Evolutionary conservation across 2,888 invertebrate genomes (phyloP).

Genomic region (Entomobrya multifasciata): DNA sequence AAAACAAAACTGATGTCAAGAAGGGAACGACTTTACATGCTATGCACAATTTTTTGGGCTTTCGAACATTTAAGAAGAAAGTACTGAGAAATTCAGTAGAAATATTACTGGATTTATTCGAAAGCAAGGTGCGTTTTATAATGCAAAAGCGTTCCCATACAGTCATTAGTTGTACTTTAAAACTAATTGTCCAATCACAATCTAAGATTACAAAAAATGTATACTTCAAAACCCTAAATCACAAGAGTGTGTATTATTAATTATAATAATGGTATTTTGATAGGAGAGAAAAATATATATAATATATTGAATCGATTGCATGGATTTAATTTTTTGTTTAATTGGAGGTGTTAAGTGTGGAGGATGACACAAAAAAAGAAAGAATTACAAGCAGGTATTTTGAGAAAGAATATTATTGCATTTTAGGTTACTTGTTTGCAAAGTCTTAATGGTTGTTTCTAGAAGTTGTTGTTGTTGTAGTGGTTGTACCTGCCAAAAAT

Average conservation of each 20-base stretch:
- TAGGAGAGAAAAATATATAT: too few relatives aligned
- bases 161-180: neutral
- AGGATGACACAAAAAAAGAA: neutral
- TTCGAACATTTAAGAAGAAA: too few relatives aligned
- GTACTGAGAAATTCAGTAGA: too few relatives aligned
- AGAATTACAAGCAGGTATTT: slow-evolving; percentile 23
- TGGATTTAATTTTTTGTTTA: too few relatives aligned
- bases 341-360: neutral
- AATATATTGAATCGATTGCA: too few relatives aligned
- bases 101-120: too few relatives aligned
- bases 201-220: too few relatives aligned
- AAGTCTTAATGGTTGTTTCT: slow-evolving; percentile 7
- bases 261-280: too few relatives aligned
- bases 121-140: neutral
- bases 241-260: too few relatives aligned
- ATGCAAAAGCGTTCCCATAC: slow-evolving; percentile 6
- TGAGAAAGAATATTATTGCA: slow-evolving; percentile 15
- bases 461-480: slow-evolving; percentile 12
- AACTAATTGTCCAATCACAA: too few relatives aligned
- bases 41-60: neutral
- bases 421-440: slow-evolving; percentile 24
- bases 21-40: neutral
- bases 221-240: too few relatives aligned
- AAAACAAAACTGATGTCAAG: slow-evolving; percentile 20
- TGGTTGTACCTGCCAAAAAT: slow-evolving; percentile 94